Evolutionary conservation across 2,797 vertebrate species (phyloP).

Genomic region (Dermochelys coriacea): DNA sequence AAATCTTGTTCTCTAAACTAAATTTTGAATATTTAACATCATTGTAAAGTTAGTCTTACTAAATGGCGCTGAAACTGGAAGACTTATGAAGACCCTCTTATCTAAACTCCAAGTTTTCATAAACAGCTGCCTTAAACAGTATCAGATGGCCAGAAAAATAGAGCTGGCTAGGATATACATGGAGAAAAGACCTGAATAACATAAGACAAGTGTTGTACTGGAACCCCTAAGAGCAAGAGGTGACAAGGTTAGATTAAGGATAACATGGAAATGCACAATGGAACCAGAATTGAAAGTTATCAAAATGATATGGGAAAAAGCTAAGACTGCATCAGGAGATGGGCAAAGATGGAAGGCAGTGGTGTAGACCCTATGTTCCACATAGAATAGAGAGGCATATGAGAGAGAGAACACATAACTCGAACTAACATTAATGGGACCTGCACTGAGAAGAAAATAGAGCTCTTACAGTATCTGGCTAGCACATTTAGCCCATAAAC

Average conservation of each 20-base stretch:
- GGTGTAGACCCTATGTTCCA: not conserved
- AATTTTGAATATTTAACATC: not conserved
- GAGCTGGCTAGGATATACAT: not conserved
- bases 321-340: not conserved
- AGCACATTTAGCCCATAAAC: not conserved
- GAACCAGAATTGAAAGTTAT: not conserved
- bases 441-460: not conserved
- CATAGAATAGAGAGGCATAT: not conserved
- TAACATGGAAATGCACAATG: not conserved
- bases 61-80: not conserved
- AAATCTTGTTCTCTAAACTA: not conserved
- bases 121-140: not conserved
- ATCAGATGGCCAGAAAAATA: not conserved
- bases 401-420: not conserved
- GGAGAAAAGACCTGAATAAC: not conserved
- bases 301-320: not conserved
- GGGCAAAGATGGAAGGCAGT: not conserved
- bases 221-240: not conserved
- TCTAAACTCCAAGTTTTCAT: not conserved
- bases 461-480: not conserved
- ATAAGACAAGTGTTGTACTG: not conserved
- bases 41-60: not conserved
- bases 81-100: not conserved
- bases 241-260: not conserved
- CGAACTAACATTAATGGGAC: conserved; percentile 5